phyloP scores from a whole-genome alignment of 2,888 invertebrate genomes.

The Tetramorium bicarinatum region DNA sequence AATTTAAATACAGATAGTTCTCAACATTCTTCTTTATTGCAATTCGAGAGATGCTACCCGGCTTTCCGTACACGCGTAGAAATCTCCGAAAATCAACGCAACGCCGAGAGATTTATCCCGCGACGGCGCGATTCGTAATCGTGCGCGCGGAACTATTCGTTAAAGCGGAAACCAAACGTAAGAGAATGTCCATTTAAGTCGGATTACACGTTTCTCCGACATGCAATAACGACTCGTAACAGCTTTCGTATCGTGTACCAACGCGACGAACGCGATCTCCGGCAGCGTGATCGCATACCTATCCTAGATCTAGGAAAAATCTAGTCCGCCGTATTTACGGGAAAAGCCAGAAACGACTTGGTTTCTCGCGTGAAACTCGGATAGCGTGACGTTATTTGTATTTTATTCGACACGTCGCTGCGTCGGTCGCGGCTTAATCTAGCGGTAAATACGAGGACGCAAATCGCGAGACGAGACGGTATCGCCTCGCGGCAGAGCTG shows the following conservation, averaged over 20 bases:
- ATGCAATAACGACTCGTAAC: slow-evolving; percentile 19
- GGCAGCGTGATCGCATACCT: slow-evolving; percentile 20
- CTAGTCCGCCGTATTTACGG: slow-evolving; percentile 45
- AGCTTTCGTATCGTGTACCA: slow-evolving; percentile 33
- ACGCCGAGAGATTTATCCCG: neutral
- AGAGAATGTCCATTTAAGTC: slow-evolving; percentile 17
- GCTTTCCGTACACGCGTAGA: neutral
- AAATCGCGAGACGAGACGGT: neutral
- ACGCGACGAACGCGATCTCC: slow-evolving; percentile 31
- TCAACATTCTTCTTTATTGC: neutral
- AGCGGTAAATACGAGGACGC: neutral
- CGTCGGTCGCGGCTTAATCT: neutral
- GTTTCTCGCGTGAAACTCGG: slow-evolving; percentile 52
- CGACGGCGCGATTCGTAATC: neutral
- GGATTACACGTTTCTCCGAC: slow-evolving; percentile 27
- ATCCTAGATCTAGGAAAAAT: slow-evolving; percentile 58
- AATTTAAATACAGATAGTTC: neutral
- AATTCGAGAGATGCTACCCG: neutral
- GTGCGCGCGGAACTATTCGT: neutral
- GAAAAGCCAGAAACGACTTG: slow-evolving; percentile 43
- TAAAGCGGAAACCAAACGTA: slow-evolving; percentile 11
- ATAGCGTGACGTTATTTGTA: slow-evolving; percentile 50
- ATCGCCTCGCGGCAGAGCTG: neutral
- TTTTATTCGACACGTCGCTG: slow-evolving; percentile 34
- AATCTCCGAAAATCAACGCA: neutral